phyloP scores from a whole-genome alignment of 2,888 invertebrate genomes.

The Enchytraeus crypticus region DNA sequence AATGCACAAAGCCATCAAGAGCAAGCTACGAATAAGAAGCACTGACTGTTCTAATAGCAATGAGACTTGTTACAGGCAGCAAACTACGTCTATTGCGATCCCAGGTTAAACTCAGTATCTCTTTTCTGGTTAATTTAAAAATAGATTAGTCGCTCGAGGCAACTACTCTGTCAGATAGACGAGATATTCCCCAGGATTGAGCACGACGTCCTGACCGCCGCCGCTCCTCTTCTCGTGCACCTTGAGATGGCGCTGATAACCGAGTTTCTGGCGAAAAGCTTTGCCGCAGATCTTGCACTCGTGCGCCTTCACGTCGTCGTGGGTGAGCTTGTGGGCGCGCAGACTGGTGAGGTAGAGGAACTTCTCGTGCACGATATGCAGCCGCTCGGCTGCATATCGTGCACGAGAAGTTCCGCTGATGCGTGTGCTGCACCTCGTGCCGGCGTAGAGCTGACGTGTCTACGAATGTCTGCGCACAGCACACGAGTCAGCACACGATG shows the following conservation, averaged over 20 bases:
- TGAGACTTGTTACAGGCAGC: too few relatives aligned
- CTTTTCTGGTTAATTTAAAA: too few relatives aligned
- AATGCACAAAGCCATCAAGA: too few relatives aligned
- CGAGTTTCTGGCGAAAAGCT: background rate
- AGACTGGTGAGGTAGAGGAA: conserved; percentile 14
- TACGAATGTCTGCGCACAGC: conserved; percentile 15
- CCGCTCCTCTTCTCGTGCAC: background rate
- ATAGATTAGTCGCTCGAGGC: too few relatives aligned
- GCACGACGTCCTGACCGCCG: background rate
- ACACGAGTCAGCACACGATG: too few relatives aligned
- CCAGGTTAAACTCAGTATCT: too few relatives aligned
- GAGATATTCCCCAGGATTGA: conserved; percentile 1
- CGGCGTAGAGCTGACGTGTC: conserved; percentile 13
- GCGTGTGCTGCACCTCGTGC: conserved; percentile 12
- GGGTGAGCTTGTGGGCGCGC: conserved; percentile 9
- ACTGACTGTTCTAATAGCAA: too few relatives aligned
- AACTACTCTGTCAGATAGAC: conserved; percentile 4
- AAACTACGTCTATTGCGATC: too few relatives aligned
- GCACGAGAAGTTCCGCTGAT: conserved; percentile 7
- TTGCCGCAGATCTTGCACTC: background rate
- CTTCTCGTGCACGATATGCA: too few relatives aligned
- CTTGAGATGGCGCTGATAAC: background rate
- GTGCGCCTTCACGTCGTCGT: background rate
- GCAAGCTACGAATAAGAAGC: too few relatives aligned
- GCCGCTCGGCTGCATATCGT: conserved; percentile 5